phyloP scores from a whole-genome alignment of 2,888 invertebrate species.

The Oligia fasciuncula region DNA sequence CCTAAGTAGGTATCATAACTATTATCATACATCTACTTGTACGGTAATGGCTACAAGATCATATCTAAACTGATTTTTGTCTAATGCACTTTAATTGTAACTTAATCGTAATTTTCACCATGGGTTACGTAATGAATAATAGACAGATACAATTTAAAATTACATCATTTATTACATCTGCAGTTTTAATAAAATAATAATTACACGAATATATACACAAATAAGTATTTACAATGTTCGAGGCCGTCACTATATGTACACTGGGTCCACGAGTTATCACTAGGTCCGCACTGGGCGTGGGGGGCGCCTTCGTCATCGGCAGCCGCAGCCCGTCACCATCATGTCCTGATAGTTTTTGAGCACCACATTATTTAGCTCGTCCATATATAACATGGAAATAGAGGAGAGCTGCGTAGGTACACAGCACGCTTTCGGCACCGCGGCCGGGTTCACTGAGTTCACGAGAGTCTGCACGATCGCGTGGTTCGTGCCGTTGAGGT shows the following conservation, averaged over 20 bases:
- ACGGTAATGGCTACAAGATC: background rate
- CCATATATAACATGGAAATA: slow-evolving; percentile 98
- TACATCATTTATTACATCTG: slow-evolving; percentile 88
- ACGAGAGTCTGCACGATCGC: slow-evolving; percentile 99
- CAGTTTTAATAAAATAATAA: slow-evolving; percentile 89
- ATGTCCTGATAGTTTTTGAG: slow-evolving; percentile 99
- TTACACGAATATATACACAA: slow-evolving; percentile 89
- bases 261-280: slow-evolving; percentile 88
- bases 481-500: slow-evolving; percentile 99
- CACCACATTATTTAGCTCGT: slow-evolving; percentile 98
- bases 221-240: slow-evolving; percentile 87
- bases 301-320: slow-evolving; percentile 93
- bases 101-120: slow-evolving; percentile 6
- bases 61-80: background rate
- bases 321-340: slow-evolving; percentile 99
- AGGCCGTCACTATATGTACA: slow-evolving; percentile 89
- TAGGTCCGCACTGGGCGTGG: slow-evolving; percentile 82
- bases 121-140: slow-evolving; percentile 53
- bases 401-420: slow-evolving; percentile 98
- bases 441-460: slow-evolving; percentile 96
- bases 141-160: slow-evolving; percentile 72
- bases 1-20: background rate
- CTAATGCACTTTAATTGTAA: background rate
- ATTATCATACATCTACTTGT: background rate
- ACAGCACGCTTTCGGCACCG: slow-evolving; percentile 99